These are phyloP conservation scores for Monomorium pharaonis DNA, from an alignment of 1,140 invertebrate genomes.

Conservation along the genomic window DNA sequence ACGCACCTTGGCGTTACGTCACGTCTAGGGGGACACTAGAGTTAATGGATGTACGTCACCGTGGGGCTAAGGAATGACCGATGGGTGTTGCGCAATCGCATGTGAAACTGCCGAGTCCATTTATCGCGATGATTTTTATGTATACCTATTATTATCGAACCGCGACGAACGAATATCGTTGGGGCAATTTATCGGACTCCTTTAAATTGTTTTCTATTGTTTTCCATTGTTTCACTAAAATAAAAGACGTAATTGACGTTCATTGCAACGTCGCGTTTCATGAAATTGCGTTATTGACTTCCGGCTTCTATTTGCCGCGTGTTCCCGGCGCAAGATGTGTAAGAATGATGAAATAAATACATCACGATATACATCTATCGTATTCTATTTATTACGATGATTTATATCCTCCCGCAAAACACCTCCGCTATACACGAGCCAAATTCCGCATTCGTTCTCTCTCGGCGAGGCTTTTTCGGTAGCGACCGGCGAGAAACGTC, in stretches of 20 bases:
- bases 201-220: neutral
- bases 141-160: neutral
- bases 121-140: neutral
- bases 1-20: conserved; percentile 72
- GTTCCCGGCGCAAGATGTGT: neutral
- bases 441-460: conserved; percentile 44
- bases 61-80: conserved; percentile 61
- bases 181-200: neutral
- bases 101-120: conserved; percentile 27
- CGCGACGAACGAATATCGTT: neutral
- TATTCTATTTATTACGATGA: conserved; percentile 33
- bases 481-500: conserved; percentile 31
- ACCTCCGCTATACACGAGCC: neutral
- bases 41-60: conserved; percentile 73
- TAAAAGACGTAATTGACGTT: neutral
- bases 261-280: neutral
- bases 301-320: neutral
- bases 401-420: conserved; percentile 16
- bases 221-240: neutral
- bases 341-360: conserved; percentile 2
- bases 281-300: neutral
- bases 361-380: conserved; percentile 9
- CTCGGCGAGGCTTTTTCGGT: conserved; percentile 25
- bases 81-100: conserved; percentile 60
- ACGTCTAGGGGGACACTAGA: conserved; percentile 67